Evolutionary conservation across 2,888 invertebrate genomes (phyloP).

Genomic region (Hypolimnas misippus): DNA sequence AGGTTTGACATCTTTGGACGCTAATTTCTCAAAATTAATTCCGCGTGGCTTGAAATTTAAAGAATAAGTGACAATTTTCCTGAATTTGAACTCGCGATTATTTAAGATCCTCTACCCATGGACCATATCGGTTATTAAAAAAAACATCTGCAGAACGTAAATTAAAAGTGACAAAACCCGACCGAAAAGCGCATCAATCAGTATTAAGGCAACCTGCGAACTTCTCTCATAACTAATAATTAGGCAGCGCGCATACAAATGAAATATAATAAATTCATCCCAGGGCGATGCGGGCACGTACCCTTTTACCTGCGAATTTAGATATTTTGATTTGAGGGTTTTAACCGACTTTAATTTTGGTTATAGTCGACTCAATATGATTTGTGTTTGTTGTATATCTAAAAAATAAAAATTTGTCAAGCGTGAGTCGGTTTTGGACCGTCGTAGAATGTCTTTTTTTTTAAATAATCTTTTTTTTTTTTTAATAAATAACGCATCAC

Average conservation of each 20-base stretch:
- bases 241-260: constrained; percentile 44
- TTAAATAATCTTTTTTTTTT: too few species aligned
- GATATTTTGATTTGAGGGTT: constrained; percentile 19
- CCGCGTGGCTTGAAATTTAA: too few species aligned
- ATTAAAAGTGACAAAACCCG: constrained; percentile 43
- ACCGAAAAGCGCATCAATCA: constrained; percentile 51
- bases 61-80: too few species aligned
- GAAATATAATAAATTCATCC: constrained; percentile 54
- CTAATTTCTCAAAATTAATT: too few species aligned
- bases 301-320: constrained; percentile 37
- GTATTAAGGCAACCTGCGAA: constrained; percentile 49
- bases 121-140: constrained; percentile 3
- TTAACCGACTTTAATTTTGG: not conserved
- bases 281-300: constrained; percentile 36
- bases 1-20: too few species aligned
- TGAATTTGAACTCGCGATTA: too few species aligned
- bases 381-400: too few species aligned
- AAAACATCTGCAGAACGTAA: constrained; percentile 25
- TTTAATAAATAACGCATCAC: too few species aligned
- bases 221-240: constrained; percentile 56
- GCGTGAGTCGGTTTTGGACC: too few species aligned
- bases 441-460: too few species aligned
- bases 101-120: too few species aligned
- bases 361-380: not conserved
- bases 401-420: too few species aligned